Percentiles rank a stretch among this genome's conserved stretches.
These are phyloP conservation scores for Amblyornis subalaris DNA, from an alignment of 2,113 vertebrate genomes.

Conservation along the genomic window DNA sequence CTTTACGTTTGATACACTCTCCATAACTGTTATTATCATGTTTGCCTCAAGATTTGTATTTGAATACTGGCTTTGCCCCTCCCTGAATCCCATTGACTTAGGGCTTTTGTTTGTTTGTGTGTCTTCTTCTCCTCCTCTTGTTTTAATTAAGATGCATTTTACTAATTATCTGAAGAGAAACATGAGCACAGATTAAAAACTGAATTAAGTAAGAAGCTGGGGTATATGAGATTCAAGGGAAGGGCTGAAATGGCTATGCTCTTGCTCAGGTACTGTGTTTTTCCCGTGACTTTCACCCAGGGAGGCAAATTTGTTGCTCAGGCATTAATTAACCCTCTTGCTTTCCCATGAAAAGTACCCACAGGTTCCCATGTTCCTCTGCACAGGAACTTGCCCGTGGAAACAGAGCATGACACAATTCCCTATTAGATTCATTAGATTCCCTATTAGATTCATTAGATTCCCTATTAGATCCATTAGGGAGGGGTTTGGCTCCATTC, in stretches of 20 bases:
- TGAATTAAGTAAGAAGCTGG: background rate
- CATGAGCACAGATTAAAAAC: background rate
- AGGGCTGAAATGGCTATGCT: background rate
- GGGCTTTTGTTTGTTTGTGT: background rate
- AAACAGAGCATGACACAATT: background rate
- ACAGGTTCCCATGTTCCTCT: background rate
- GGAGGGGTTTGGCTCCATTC: background rate
- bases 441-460: background rate
- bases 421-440: background rate
- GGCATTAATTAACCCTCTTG: background rate
- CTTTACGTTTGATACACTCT: background rate
- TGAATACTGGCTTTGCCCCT: background rate
- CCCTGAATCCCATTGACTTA: background rate
- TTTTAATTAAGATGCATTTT: slow-evolving; percentile 14
- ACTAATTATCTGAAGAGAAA: background rate
- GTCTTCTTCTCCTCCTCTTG: background rate
- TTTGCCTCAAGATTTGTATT: background rate
- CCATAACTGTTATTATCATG: background rate
- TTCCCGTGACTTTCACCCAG: background rate
- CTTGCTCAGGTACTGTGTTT: background rate
- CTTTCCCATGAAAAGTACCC: background rate
- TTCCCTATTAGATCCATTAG: background rate
- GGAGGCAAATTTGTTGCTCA: background rate
- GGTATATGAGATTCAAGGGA: background rate
- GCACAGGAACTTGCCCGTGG: background rate